These are phyloP conservation scores for Dusona sp. DNA, from an alignment of 2,888 invertebrate genomes.

Conservation along the genomic window DNA sequence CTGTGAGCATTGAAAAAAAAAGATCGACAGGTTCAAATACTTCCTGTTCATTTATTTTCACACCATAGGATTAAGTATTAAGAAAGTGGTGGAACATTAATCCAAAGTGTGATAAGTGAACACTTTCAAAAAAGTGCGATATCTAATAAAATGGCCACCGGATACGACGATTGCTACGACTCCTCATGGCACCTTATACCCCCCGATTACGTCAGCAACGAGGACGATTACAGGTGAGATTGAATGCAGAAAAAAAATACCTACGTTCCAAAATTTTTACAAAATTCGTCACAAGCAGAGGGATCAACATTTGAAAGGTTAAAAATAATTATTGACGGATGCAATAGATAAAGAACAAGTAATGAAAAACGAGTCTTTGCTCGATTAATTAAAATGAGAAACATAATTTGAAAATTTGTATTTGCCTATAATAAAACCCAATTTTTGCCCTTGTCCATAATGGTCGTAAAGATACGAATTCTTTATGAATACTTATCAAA, in stretches of 20 bases:
- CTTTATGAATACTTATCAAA: too few relatives aligned
- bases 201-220: slow-evolving; percentile 89
- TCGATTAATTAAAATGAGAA: too few relatives aligned
- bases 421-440: too few relatives aligned
- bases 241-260: neutral
- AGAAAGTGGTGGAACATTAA: slow-evolving; percentile 21
- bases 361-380: too few relatives aligned
- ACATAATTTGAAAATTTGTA: too few relatives aligned
- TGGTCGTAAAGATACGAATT: too few relatives aligned
- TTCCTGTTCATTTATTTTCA: neutral
- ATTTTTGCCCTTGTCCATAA: too few relatives aligned
- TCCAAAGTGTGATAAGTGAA: slow-evolving; percentile 52
- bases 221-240: slow-evolving; percentile 89
- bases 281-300: too few relatives aligned
- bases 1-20: neutral
- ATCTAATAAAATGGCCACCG: slow-evolving; percentile 84
- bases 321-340: too few relatives aligned
- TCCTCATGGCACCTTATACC: slow-evolving; percentile 90
- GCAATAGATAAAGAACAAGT: too few relatives aligned
- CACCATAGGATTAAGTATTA: neutral
- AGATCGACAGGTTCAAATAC: neutral
- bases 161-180: slow-evolving; percentile 88
- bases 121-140: slow-evolving; percentile 36
- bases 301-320: too few relatives aligned
- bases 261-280: neutral